Conservation (phyloP, 2,797 vertebrate genomes). For the Prunella strophiata region DNA sequence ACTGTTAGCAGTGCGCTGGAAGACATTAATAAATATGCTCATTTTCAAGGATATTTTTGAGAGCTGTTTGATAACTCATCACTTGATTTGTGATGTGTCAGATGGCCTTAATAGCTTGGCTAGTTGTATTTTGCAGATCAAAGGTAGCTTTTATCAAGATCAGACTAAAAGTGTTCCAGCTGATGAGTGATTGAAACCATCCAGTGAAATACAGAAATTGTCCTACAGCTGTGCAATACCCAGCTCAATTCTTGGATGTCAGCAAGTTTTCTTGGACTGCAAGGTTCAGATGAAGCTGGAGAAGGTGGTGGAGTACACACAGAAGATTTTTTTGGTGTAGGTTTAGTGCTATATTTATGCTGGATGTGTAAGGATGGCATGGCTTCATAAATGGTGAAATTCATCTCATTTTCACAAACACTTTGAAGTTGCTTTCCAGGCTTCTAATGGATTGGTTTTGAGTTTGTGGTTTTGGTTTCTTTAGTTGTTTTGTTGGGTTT, state of each 20-base stretch:
- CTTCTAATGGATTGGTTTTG: not conserved
- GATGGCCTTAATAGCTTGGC: not conserved
- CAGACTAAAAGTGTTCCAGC: not conserved
- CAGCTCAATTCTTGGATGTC: not conserved
- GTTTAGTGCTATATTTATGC: not conserved
- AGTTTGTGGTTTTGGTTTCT: not conserved
- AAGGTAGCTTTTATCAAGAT: conserved; percentile 1
- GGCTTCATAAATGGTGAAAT: not conserved
- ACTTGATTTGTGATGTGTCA: not conserved
- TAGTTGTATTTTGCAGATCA: not conserved
- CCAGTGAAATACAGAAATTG: not conserved
- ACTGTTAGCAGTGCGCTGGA: not conserved
- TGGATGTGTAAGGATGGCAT: rapidly evolving
- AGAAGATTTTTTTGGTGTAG: not conserved
- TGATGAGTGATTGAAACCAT: not conserved
- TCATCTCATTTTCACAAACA: not conserved
- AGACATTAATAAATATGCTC: not conserved
- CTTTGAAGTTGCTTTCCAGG: not conserved
- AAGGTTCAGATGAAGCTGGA: not conserved
- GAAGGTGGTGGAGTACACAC: not conserved
- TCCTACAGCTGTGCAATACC: not conserved
- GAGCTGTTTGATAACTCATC: not conserved
- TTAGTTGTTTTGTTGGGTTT: too few relatives aligned
- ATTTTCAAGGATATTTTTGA: not conserved
- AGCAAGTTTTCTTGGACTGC: not conserved